Evolutionary conservation across 2,113 vertebrate species (phyloP).

Genomic region (Anarrhichthys ocellatus): DNA sequence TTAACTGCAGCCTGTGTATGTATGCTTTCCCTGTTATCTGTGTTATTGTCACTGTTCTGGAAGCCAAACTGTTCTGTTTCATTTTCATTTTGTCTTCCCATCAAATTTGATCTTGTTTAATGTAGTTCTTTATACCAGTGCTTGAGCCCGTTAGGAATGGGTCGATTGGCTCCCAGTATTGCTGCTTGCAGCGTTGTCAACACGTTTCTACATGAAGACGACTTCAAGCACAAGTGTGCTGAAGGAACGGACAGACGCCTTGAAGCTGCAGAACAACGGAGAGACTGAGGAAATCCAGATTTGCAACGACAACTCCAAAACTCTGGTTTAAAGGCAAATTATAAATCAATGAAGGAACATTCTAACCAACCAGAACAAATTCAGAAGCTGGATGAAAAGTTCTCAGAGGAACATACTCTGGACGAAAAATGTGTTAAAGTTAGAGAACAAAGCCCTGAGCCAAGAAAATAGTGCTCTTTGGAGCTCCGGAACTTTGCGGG

Average conservation of each 20-base stretch:
- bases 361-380: too few species aligned
- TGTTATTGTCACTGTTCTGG: not conserved
- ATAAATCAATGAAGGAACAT: not conserved
- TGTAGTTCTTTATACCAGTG: not conserved
- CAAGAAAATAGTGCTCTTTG: too few species aligned
- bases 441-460: too few species aligned
- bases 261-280: too few species aligned
- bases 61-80: not conserved
- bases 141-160: not conserved
- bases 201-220: not conserved
- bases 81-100: not conserved
- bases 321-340: not conserved
- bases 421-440: not conserved
- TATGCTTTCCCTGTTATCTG: not conserved
- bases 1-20: not conserved
- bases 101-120: not conserved
- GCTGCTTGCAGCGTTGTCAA: not conserved
- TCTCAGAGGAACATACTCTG: too few species aligned
- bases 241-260: too few species aligned
- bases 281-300: too few species aligned
- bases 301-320: too few species aligned
- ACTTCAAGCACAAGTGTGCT: not conserved
- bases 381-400: too few species aligned
- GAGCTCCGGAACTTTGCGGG: too few species aligned
- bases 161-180: not conserved